Percentiles rank a stretch among this genome's conserved stretches.
Evolutionary conservation across 2,888 invertebrate species (phyloP).

Genomic region (Nymphalis urticae): DNA sequence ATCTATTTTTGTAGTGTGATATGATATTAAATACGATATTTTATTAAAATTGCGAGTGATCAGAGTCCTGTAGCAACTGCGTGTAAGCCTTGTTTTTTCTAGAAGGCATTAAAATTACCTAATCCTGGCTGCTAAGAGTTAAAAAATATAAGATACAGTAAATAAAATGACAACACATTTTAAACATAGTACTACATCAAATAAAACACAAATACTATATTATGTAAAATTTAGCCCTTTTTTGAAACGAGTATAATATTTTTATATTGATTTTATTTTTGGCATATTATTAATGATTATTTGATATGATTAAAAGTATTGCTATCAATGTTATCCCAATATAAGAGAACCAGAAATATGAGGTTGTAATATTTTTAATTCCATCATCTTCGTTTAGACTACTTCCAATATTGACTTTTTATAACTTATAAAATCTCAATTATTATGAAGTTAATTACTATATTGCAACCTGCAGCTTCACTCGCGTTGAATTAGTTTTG

Average conservation of each 20-base stretch:
- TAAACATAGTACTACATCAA: too few relatives aligned
- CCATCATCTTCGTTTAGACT: too few relatives aligned
- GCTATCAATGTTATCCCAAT: too few relatives aligned
- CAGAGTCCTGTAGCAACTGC: constrained; percentile 3
- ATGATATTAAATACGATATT: not conserved
- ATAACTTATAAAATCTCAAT: not conserved
- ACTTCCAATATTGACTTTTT: not conserved
- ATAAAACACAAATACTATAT: too few relatives aligned
- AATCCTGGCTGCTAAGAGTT: constrained; percentile 15
- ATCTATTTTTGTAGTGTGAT: too few relatives aligned
- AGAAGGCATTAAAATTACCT: constrained; percentile 19
- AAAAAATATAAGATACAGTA: not conserved
- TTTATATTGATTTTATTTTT: too few relatives aligned
- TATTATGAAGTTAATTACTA: not conserved
- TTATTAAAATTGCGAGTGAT: not conserved
- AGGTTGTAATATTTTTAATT: too few relatives aligned
- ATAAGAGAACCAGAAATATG: too few relatives aligned
- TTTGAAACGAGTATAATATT: too few relatives aligned
- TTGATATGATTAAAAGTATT: too few relatives aligned
- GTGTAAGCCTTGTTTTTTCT: constrained; percentile 17
- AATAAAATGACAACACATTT: not conserved
- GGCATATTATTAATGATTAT: too few relatives aligned
- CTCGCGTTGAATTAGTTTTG: not conserved
- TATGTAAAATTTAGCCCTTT: too few relatives aligned
- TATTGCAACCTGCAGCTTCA: not conserved